phyloP scores from a whole-genome alignment of 1,140 invertebrate genomes.

The Lordiphosa clarofinis region DNA sequence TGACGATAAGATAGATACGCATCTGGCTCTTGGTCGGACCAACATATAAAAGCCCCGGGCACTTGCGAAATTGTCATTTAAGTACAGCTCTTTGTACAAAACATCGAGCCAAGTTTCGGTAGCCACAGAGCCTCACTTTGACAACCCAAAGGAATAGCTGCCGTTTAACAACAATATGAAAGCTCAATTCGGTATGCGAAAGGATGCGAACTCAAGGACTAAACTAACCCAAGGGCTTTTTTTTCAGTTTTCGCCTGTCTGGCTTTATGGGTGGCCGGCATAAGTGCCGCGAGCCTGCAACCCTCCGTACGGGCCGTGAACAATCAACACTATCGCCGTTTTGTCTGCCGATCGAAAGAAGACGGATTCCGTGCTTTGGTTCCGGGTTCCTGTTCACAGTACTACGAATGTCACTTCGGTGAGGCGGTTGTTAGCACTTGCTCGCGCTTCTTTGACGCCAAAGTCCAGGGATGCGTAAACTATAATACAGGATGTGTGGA shows the following conservation, averaged over 20 bases:
- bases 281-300: conserved; percentile 41
- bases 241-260: conserved; percentile 45
- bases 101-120: conserved; percentile 27
- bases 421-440: conserved; percentile 40
- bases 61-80: conserved; percentile 43
- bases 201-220: background rate
- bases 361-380: conserved; percentile 64
- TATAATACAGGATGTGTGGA: conserved; percentile 62
- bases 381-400: conserved; percentile 68
- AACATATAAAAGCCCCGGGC: conserved; percentile 53
- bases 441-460: conserved; percentile 54
- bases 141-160: conserved; percentile 40
- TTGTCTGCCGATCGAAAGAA: conserved; percentile 46
- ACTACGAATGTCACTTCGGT: conserved; percentile 62
- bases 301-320: conserved; percentile 36
- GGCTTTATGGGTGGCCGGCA: conserved; percentile 36
- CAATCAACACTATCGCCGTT: conserved; percentile 55
- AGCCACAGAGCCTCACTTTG: conserved; percentile 1
- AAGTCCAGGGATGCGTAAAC: conserved; percentile 47
- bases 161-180: conserved; percentile 34
- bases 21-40: conserved; percentile 7
- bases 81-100: conserved; percentile 32
- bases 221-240: conserved; percentile 18
- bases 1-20: conserved; percentile 38
- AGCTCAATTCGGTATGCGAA: conserved; percentile 41